These are phyloP conservation scores for Cochlearius cochlearius DNA, from an alignment of 2,113 vertebrate species.

Conservation along the genomic window DNA sequence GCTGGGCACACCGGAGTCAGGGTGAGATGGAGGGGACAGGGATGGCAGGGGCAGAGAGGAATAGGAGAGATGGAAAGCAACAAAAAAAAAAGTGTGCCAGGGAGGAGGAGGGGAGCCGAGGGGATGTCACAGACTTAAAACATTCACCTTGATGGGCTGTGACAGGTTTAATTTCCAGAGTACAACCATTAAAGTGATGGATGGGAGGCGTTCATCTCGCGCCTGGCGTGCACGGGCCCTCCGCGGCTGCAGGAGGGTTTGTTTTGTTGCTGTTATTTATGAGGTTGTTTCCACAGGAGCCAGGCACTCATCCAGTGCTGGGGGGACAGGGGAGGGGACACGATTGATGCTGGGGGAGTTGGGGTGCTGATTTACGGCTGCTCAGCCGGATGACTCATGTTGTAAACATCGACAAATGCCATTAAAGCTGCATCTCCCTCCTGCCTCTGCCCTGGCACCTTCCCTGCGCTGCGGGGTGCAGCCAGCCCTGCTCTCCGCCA, in stretches of 20 bases:
- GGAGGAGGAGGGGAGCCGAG: background rate
- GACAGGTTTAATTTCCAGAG: slow-evolving; percentile 78
- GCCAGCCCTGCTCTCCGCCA: background rate
- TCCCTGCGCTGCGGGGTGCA: fast-evolving
- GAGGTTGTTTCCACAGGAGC: slow-evolving; percentile 44
- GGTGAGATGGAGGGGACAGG: background rate
- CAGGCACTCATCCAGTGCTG: slow-evolving; percentile 33
- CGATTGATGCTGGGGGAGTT: background rate
- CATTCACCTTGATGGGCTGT: slow-evolving; percentile 44
- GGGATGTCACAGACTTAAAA: slow-evolving; percentile 36
- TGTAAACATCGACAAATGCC: slow-evolving; percentile 49
- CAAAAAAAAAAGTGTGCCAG: background rate
- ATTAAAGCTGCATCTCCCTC: slow-evolving; percentile 49
- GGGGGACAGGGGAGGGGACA: background rate
- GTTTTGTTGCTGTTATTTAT: slow-evolving; percentile 69
- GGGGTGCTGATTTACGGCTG: slow-evolving; percentile 60
- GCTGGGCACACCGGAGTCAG: fast-evolving
- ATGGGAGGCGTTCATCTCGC: slow-evolving; percentile 26
- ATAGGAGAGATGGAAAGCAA: background rate
- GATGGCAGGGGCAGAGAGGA: background rate
- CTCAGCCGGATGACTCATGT: slow-evolving; percentile 43
- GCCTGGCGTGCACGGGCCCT: background rate
- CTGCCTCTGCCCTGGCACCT: background rate
- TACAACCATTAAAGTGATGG: slow-evolving; percentile 74
- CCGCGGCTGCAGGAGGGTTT: background rate